phyloP scores from a whole-genome alignment of 2,797 vertebrate species.

The Gymnopithys bicolor region DNA sequence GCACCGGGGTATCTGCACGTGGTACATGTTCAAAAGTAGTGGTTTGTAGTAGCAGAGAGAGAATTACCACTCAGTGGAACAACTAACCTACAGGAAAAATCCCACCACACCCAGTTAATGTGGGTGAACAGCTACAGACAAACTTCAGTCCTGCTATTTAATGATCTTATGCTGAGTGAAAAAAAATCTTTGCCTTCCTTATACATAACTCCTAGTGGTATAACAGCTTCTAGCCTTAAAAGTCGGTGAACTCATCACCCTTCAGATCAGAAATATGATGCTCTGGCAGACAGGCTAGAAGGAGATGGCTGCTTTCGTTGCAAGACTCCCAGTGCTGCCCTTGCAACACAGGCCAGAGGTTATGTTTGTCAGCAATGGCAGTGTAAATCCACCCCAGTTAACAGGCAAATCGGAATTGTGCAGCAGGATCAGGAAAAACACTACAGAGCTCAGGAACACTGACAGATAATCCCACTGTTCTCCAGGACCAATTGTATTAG shows the following conservation, averaged over 20 bases:
- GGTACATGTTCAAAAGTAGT: background rate
- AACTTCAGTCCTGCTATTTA: background rate
- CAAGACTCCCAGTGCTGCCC: accelerated
- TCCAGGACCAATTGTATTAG: background rate
- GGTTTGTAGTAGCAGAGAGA: background rate
- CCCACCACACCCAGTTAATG: background rate
- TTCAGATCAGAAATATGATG: background rate
- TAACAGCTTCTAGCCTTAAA: background rate
- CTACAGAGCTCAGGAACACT: accelerated
- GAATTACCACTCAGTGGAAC: background rate
- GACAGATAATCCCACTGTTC: background rate
- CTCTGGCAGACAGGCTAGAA: background rate
- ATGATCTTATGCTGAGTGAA: background rate
- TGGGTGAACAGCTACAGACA: accelerated
- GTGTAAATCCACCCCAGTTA: background rate
- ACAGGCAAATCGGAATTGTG: background rate
- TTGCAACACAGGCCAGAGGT: no score
- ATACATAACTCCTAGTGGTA: background rate
- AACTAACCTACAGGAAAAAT: background rate
- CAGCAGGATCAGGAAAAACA: background rate
- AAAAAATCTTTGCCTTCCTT: background rate
- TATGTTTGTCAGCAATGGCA: background rate
- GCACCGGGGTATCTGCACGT: no score
- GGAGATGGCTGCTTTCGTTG: accelerated
- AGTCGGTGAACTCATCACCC: background rate